Percentiles rank a stretch among this genome's conserved stretches.
Conservation (phyloP, 2,797 vertebrate genomes). For the Hapalemur alaotrensis region DNA sequence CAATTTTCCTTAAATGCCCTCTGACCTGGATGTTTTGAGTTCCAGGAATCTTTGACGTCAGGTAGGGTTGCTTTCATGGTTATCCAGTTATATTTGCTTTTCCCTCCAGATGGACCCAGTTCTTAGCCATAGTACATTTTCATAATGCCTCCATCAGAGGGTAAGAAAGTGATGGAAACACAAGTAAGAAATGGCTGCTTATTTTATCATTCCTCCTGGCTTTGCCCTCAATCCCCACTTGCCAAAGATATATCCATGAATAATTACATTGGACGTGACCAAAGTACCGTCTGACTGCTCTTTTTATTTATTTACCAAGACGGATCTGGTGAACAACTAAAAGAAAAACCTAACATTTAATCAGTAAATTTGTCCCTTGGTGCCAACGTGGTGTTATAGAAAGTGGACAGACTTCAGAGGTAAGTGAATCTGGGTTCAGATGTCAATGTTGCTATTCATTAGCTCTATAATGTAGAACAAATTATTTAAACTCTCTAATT, state of each 20-base stretch:
- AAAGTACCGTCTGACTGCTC: slow-evolving; percentile 1
- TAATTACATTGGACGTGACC: background rate
- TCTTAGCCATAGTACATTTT: slow-evolving; percentile 20
- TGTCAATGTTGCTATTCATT: slow-evolving; percentile 3
- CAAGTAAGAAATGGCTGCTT: background rate
- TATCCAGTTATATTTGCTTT: slow-evolving; percentile 16
- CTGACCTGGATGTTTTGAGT: background rate
- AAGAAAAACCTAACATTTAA: slow-evolving; percentile 2
- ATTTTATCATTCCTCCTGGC: background rate
- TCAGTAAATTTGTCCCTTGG: background rate
- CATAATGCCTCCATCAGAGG: background rate
- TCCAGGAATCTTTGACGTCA: background rate
- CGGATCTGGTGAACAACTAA: slow-evolving; percentile 30
- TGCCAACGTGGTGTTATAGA: background rate
- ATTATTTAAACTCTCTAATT: slow-evolving; percentile 49
- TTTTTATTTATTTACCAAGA: slow-evolving; percentile 44
- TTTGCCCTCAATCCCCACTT: background rate
- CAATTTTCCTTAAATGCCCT: background rate
- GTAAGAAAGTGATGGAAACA: slow-evolving; percentile 26
- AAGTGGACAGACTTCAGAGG: slow-evolving; percentile 3
- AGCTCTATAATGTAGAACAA: slow-evolving; percentile 8
- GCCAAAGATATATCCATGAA: background rate
- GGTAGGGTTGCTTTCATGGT: background rate
- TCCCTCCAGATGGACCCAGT: background rate
- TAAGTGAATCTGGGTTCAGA: slow-evolving; percentile 33